Percentiles rank a stretch among this genome's conserved stretches.
phyloP scores from a whole-genome alignment of 1,140 invertebrate genomes.

The Zaprionus kolodkinae region DNA sequence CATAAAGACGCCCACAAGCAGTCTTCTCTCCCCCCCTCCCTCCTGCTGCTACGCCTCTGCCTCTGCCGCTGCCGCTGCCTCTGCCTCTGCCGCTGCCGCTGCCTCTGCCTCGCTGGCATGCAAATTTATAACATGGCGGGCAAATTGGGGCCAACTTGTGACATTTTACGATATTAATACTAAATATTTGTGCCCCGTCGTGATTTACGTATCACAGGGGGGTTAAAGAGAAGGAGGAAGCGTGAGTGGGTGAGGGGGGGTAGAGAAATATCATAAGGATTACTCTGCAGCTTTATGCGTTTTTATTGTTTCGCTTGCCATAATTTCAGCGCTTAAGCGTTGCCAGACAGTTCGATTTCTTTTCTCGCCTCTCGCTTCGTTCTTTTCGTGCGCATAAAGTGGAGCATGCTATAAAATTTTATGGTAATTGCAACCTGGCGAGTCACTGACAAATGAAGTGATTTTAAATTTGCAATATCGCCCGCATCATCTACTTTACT shows the following conservation, averaged over 20 bases:
- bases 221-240: background rate
- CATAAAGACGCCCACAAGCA: slow-evolving; percentile 67
- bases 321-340: slow-evolving; percentile 76
- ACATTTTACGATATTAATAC: slow-evolving; percentile 83
- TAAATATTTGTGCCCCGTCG: slow-evolving; percentile 81
- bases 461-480: slow-evolving; percentile 52
- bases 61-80: background rate
- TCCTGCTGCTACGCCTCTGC: background rate
- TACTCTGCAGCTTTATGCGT: slow-evolving; percentile 72
- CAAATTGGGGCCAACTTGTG: slow-evolving; percentile 82
- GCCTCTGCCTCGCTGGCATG: slow-evolving; percentile 17
- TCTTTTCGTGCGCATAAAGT: slow-evolving; percentile 70
- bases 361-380: background rate
- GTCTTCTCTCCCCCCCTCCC: background rate
- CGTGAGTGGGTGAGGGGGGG: background rate
- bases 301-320: slow-evolving; percentile 76
- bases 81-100: background rate
- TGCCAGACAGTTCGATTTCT: slow-evolving; percentile 42
- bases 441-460: slow-evolving; percentile 74
- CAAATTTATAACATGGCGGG: slow-evolving; percentile 72
- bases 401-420: slow-evolving; percentile 79
- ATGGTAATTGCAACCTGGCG: slow-evolving; percentile 69
- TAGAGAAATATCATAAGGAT: slow-evolving; percentile 46
- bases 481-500: slow-evolving; percentile 16
- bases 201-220: slow-evolving; percentile 53